Evolutionary conservation across 2,888 invertebrate species (phyloP), one percentile per base, ranked within the genome.

Genomic region (Pachydiplax longipennis): DNA sequence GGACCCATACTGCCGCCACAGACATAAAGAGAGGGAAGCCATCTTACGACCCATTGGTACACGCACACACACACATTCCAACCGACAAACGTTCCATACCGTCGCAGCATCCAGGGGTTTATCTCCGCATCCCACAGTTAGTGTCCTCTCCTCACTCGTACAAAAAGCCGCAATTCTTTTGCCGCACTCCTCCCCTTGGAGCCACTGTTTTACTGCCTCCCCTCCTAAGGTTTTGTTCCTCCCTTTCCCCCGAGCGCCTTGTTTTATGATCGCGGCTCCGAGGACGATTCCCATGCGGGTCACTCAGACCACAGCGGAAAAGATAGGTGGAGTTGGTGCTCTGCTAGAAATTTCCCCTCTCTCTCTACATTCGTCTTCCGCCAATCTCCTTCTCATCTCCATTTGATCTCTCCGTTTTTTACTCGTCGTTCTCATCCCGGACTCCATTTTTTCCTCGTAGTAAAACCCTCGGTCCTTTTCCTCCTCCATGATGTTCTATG

Each of bases 81-180:
- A 65, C 73, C 73, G 31, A 73, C 73, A 73, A 73, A 73, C 73
- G 73, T 31, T 13, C 73, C n/a, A 53, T 25, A 65, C 25, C 48
- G 25, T 22, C 37, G 40, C 35, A 65, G 87, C 61, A 87, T 87
- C 61, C 87, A 65, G 87, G 87, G 82, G 58, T 87, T 87, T 35
- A 83, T 58, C 83, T 83, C 83, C 83, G 58, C 58, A 83, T 83
- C 83, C 58, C 83, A 61, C 58, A 35, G 44, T 48, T 81, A 81
- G 40, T 81, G 37, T 37, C 37, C 37, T n/a, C 61, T 37, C 61
- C 65, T 61, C 37, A 37, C 87, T 61, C 87, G 22, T 35, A 48
- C 87, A 87, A 87, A 87, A 65, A 87, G 87, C 87, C 87, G 87
- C 87, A 87, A 87, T 87, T 87, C 87, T 87, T 87, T 87, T 31